These are phyloP conservation scores for Drosophila lutescens DNA, from an alignment of 2,888 invertebrate species.

Conservation along the genomic window DNA sequence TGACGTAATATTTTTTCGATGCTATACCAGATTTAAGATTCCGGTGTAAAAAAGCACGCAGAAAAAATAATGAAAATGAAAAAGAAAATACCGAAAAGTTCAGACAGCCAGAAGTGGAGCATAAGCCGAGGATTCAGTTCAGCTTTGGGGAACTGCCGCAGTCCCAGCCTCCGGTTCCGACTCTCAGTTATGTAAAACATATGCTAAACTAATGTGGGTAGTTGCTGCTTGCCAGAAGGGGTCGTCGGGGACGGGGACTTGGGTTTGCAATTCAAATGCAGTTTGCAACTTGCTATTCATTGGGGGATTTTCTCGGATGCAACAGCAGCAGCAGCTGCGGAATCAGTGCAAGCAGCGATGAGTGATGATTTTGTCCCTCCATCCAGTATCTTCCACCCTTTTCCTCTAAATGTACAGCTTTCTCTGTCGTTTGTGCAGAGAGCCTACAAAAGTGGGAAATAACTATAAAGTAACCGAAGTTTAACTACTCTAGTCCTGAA, in stretches of 20 bases:
- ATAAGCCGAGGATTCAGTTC: constrained; percentile 58
- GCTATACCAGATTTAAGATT: background rate
- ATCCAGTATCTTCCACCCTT: background rate
- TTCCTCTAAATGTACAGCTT: background rate
- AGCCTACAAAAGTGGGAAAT: background rate
- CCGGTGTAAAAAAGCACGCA: constrained; percentile 12
- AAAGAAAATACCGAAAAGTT: constrained; percentile 49
- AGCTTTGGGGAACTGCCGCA: constrained; percentile 42
- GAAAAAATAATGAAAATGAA: background rate
- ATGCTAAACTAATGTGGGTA: constrained; percentile 64
- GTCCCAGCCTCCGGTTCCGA: constrained; percentile 20
- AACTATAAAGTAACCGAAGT: background rate
- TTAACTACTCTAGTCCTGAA: background rate
- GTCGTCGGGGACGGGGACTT: constrained; percentile 11
- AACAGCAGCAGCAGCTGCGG: constrained; percentile 4
- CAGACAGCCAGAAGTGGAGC: constrained; percentile 59
- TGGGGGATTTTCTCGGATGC: constrained; percentile 40
- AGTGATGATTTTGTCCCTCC: constrained; percentile 25
- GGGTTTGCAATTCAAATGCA: constrained; percentile 50
- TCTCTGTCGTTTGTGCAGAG: background rate
- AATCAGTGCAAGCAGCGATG: constrained; percentile 36
- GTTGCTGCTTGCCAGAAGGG: constrained; percentile 20
- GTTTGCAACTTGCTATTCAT: constrained; percentile 44
- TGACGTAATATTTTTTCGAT: background rate
- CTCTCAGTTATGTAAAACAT: constrained; percentile 46